These are phyloP conservation scores for Sardinella longiceps DNA, from an alignment of 2,797 vertebrate species.

Conservation along the genomic window DNA sequence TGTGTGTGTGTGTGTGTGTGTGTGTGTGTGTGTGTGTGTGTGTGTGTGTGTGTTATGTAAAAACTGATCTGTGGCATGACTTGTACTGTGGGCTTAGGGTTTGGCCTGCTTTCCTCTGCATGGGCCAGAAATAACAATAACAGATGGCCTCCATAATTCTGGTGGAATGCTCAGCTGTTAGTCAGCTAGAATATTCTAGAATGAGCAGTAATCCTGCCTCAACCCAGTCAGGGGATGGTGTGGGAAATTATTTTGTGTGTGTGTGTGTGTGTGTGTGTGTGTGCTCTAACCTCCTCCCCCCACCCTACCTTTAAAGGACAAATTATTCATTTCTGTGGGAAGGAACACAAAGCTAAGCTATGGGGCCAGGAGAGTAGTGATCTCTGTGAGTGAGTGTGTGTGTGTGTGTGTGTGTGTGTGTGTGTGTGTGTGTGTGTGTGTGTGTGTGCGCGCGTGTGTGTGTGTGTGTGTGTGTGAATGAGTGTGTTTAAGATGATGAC, in stretches of 20 bases:
- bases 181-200: slow-evolving; percentile 49
- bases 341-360: neutral
- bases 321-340: neutral
- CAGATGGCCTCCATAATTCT: slow-evolving; percentile 62
- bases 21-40: neutral
- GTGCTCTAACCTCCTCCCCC: neutral
- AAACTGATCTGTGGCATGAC: slow-evolving; percentile 47
- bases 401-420: neutral
- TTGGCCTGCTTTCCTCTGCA: slow-evolving; percentile 29
- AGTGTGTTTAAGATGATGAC: neutral
- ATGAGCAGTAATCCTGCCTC: slow-evolving; percentile 35
- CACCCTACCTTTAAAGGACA: slow-evolving; percentile 12
- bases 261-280: too few species aligned
- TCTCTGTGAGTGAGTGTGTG: neutral
- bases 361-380: neutral
- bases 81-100: slow-evolving; percentile 52
- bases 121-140: slow-evolving; percentile 31
- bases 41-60: slow-evolving; percentile 52
- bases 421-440: neutral
- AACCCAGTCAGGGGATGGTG: slow-evolving; percentile 12
- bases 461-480: neutral
- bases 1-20: slow-evolving; percentile 21
- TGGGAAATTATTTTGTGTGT: slow-evolving; percentile 8
- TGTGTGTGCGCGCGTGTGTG: neutral
- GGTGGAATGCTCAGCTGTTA: slow-evolving; percentile 59